These are phyloP conservation scores for Perca schrenkii DNA, from an alignment of 2,113 vertebrate species.

Conservation along the genomic window DNA sequence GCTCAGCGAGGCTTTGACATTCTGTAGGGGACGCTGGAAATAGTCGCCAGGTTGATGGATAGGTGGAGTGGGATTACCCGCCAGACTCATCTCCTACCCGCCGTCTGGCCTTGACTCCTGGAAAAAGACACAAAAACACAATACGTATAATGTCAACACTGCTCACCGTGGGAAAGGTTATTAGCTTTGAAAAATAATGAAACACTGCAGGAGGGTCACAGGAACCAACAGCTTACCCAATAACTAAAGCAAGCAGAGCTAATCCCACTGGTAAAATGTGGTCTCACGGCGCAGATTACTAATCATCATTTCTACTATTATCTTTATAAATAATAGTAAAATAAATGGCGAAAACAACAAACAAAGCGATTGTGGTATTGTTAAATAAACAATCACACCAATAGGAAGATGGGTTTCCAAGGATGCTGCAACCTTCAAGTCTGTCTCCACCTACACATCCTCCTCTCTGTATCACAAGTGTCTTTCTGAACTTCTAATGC, in stretches of 20 bases:
- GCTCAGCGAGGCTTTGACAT: slow-evolving; percentile 75
- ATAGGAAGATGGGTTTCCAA: slow-evolving; percentile 43
- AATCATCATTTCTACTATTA: background rate
- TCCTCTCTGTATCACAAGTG: slow-evolving; percentile 46
- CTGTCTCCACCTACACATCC: slow-evolving; percentile 46
- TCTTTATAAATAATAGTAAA: background rate
- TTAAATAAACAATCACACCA: slow-evolving; percentile 32
- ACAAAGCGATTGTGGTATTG: slow-evolving; percentile 12
- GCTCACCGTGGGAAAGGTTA: slow-evolving; percentile 43
- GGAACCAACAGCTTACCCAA: slow-evolving; percentile 14
- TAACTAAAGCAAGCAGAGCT: background rate
- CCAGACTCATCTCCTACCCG: slow-evolving; percentile 70
- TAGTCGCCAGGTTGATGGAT: slow-evolving; percentile 81
- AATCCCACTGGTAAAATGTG: background rate
- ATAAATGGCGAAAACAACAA: background rate
- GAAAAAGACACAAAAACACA: slow-evolving; percentile 56
- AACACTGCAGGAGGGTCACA: slow-evolving; percentile 18
- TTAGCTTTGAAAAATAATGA: slow-evolving; percentile 45
- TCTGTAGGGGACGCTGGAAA: slow-evolving; percentile 74
- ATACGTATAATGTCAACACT: slow-evolving; percentile 31
- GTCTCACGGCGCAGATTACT: background rate
- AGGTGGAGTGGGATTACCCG: slow-evolving; percentile 79
- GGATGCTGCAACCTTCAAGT: slow-evolving; percentile 42
- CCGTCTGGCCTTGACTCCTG: slow-evolving; percentile 64
- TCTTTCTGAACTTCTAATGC: slow-evolving; percentile 70